phyloP scores from a whole-genome alignment of 1,140 invertebrate genomes.

The Steinernema khuongi region DNA sequence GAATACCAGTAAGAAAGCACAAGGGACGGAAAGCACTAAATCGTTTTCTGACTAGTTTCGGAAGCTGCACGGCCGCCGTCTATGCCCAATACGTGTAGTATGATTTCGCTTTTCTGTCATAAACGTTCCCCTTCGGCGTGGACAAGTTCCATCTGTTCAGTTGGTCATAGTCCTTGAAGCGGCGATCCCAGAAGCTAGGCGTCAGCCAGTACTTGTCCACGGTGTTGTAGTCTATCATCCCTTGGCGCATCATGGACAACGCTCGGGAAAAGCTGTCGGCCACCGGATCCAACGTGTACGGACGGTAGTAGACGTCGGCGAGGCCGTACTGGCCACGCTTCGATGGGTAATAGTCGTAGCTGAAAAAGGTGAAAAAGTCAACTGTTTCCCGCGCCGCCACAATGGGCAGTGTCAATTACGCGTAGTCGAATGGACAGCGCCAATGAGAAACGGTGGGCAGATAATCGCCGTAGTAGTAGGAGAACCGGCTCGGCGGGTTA shows the following conservation, averaged over 20 bases:
- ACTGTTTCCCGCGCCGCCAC: background rate
- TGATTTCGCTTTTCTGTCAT: conserved; percentile 33
- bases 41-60: conserved; percentile 9
- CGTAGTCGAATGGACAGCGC: conserved; percentile 12
- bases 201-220: conserved; percentile 41
- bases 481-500: conserved; percentile 27
- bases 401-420: background rate
- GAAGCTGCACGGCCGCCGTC: background rate
- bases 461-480: conserved; percentile 37
- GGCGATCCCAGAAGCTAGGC: conserved; percentile 37
- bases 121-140: conserved; percentile 25
- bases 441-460: conserved; percentile 34
- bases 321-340: conserved; percentile 29
- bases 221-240: conserved; percentile 34
- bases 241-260: conserved; percentile 7
- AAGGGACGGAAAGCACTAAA: background rate
- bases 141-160: conserved; percentile 30
- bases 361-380: background rate
- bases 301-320: conserved; percentile 22
- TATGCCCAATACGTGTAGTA: conserved; percentile 35
- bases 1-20: conserved; percentile 7
- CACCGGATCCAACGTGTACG: conserved; percentile 18
- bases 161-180: conserved; percentile 36
- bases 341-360: conserved; percentile 39
- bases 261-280: background rate